Conservation (phyloP, 2,797 vertebrate species). For the Microchirus variegatus region DNA sequence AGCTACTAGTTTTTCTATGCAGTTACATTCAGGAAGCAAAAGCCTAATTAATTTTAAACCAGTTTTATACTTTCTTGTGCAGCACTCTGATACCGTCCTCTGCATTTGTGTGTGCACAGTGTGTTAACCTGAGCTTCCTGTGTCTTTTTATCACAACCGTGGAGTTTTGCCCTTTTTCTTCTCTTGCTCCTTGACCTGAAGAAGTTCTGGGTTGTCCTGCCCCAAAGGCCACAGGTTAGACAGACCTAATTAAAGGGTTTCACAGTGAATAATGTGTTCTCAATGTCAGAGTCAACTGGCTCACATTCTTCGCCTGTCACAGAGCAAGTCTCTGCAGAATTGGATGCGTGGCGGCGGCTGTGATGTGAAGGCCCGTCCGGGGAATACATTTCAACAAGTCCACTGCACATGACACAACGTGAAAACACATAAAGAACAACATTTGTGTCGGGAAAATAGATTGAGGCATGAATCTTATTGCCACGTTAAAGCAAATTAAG, state of each 20-base stretch:
- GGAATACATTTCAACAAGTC: slow-evolving; percentile 36
- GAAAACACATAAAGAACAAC: slow-evolving; percentile 11
- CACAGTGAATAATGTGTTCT: slow-evolving; percentile 68
- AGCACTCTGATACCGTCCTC: background rate
- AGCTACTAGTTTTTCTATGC: too few species aligned
- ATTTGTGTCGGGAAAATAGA: slow-evolving; percentile 6
- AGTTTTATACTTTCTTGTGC: background rate
- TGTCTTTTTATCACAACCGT: slow-evolving; percentile 4
- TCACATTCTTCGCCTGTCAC: slow-evolving; percentile 67
- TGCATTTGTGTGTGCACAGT: background rate
- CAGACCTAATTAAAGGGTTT: slow-evolving; percentile 76
- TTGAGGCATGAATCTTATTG: background rate
- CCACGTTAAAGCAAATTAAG: background rate
- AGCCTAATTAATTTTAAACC: too few species aligned
- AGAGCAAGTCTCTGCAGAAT: slow-evolving; percentile 73
- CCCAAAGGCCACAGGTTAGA: slow-evolving; percentile 68
- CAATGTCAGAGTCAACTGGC: slow-evolving; percentile 61
- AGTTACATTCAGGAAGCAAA: too few species aligned
- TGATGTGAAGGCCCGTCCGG: slow-evolving; percentile 12
- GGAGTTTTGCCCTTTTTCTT: slow-evolving; percentile 26
- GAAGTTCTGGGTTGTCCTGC: slow-evolving; percentile 45
- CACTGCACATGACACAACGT: slow-evolving; percentile 21
- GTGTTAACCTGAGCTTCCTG: slow-evolving; percentile 19
- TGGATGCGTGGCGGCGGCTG: slow-evolving; percentile 19
- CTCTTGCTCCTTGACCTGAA: slow-evolving; percentile 41